Percentiles rank a stretch among this genome's conserved stretches.
These are phyloP conservation scores for Andrena chrysosceles DNA, from an alignment of 2,888 invertebrate species.

Conservation along the genomic window DNA sequence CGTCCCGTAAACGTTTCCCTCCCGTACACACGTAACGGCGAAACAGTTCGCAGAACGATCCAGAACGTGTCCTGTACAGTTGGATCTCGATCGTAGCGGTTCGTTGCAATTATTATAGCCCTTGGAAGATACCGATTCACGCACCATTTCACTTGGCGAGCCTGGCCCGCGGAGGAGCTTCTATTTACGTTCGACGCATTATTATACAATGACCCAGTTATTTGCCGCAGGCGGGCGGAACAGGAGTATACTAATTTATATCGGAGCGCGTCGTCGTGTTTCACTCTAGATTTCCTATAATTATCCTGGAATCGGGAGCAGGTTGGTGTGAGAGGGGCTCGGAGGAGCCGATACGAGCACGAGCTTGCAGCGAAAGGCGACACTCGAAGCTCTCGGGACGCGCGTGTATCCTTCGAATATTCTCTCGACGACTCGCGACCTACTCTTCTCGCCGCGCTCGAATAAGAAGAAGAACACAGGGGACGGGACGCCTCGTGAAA, in stretches of 20 bases:
- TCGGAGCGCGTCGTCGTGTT: conserved; percentile 35
- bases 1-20: not conserved
- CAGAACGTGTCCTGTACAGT: not conserved
- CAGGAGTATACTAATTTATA: conserved; percentile 57
- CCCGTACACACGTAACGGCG: not conserved
- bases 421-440: conserved; percentile 49
- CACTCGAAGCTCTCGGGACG: conserved; percentile 34
- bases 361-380: conserved; percentile 19
- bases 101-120: conserved; percentile 4
- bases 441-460: conserved; percentile 17
- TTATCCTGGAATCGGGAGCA: conserved; percentile 31
- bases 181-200: conserved; percentile 36
- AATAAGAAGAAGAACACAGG: conserved; percentile 8
- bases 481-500: conserved; percentile 39
- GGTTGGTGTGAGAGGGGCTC: not conserved
- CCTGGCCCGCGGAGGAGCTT: not conserved
- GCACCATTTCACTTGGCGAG: conserved; percentile 3
- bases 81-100: not conserved
- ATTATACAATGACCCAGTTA: conserved; percentile 50
- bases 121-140: not conserved
- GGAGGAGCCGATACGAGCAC: conserved; percentile 9
- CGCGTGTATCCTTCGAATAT: conserved; percentile 52
- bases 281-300: conserved; percentile 56
- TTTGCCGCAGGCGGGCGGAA: conserved; percentile 37
- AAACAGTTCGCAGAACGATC: not conserved